Evolutionary conservation across 1,140 invertebrate genomes (phyloP), one percentile per base, ranked within the genome.

Genomic region (Temnothorax longispinosus): DNA sequence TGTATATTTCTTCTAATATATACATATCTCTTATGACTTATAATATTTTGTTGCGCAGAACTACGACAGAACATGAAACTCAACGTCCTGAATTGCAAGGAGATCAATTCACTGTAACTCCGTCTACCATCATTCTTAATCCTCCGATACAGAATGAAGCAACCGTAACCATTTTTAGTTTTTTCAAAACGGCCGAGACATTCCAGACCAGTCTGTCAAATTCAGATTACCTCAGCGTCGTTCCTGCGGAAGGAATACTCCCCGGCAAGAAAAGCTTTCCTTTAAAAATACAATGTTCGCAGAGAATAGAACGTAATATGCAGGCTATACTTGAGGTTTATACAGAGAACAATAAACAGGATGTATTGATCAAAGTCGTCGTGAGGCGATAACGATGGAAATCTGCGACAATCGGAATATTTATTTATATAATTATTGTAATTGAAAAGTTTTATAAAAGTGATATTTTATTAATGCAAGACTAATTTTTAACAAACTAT

Each of bases 241-340:
- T 93, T n/a, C 93, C 93, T 3, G 84, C 87, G 0, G 88, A 90
- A 18, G 93, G 93, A 15, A 93, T 93, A 90, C 92, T 94, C 78
- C 93, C 93, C 0, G 90, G 92, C 0, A 82, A 76, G 74, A 87
- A 81, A 76, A 80, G 62, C 6, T 90, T 94, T 62, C 65, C 90
- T 1, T 60, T 94, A n/a, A 92, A 90, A 35, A 71, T 94, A 47
- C 89, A 90, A 32, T 94, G 90, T 64, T 93, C 87, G 54, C 92
- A 92, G 56, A 88, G 60, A 76, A 50, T 92, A 8, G 87, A 90
- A 32, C 88, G 86, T 32, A 87, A 85, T 64, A 88, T 92, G 0
- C 88, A 92, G 6, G 89, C 91, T 21, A 35, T 89, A 13, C 87
- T 94, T 27, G 84, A 91, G 64, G 91, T 94, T 75, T 93, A 87